Base-by-base conservation (phyloP, 2,797 vertebrate genomes). In the Rhinella marina region DNA sequence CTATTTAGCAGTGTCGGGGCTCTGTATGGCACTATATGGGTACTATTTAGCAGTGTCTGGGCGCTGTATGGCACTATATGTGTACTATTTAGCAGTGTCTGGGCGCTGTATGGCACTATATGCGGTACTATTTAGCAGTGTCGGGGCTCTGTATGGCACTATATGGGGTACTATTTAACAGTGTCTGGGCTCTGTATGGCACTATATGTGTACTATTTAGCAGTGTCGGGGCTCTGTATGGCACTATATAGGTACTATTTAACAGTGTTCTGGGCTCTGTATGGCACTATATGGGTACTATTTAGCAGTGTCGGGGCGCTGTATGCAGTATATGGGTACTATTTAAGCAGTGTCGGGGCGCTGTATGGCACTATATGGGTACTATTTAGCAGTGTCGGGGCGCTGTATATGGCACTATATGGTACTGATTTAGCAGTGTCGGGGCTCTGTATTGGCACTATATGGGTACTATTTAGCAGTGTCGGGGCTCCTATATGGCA, bases 61-160 rank as follows among this genome's bases (percentile, higher is more conserved):
- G n/a, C 5, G 10, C 64, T 1, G 0, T 68, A 7, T 23, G 2
- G 7, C 7, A n/a, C n/a, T 4, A 1, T 11, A 0, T 14, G 25
- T 11, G 25, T 12, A 29, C 25, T 68, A 3, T 27, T 64, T 9
- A 10, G 8, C 1, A 54, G 8, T 54, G 56, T 57, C 14, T 4
- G 12, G 66, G 25, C 2, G 16, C 2, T 13, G 12, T 27, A 16
- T 29, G 25, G 25, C 13, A 29, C 21, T 64, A 17, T 25, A 17
- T 3, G 7, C n/a, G 16, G 59, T 19, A 4, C 4, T 21, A 19
- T 61, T 5, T 23, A 21, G 4, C 61, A 23, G 1, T 62, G 1
- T 62, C 23, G 11, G n/a, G 64, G 64, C 5, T 2, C 11, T 25
- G 8, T 66, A 2, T 66, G 64, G 9, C 10, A 27, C 52, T 54